Conservation (phyloP, 2,888 invertebrate species). For the Volucella inanis region DNA sequence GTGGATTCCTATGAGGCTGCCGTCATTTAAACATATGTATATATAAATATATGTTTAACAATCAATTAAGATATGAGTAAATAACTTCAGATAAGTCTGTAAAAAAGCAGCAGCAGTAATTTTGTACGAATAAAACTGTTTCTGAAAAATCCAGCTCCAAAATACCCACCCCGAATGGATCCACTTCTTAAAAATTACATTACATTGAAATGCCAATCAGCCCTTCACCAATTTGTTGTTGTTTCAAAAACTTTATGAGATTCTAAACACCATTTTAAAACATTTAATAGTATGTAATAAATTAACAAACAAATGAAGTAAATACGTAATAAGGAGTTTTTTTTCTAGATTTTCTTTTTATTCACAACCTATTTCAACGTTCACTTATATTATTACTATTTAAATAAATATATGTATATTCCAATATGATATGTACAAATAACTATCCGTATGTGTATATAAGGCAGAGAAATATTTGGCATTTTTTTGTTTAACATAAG, state of each 20-base stretch:
- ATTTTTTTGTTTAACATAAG: conserved; percentile 48
- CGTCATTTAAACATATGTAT: no score
- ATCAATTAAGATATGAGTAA: conserved; percentile 2
- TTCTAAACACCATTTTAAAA: conserved; percentile 40
- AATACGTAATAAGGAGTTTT: neutral
- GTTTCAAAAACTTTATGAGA: conserved; percentile 37
- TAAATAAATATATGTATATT: conserved; percentile 24
- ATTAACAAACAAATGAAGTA: conserved; percentile 44
- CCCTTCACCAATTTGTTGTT: conserved; percentile 68
- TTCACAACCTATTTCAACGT: conserved; percentile 4
- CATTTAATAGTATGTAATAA: conserved; percentile 34
- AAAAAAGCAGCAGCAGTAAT: conserved; percentile 53
- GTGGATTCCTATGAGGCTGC: no score
- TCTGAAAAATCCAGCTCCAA: conserved; percentile 67
- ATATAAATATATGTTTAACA: neutral
- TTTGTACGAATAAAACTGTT: conserved; percentile 9
- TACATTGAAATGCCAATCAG: conserved; percentile 71
- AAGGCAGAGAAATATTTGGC: conserved; percentile 59
- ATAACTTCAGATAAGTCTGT: conserved; percentile 2
- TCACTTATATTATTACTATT: neutral
- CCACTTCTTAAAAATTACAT: conserved; percentile 59
- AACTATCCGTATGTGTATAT: neutral
- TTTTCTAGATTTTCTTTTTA: neutral
- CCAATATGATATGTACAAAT: conserved; percentile 43
- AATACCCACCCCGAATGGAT: conserved; percentile 74